These are phyloP conservation scores for Mesembrinibis cayennensis DNA, from an alignment of 2,113 vertebrate genomes.

Conservation along the genomic window DNA sequence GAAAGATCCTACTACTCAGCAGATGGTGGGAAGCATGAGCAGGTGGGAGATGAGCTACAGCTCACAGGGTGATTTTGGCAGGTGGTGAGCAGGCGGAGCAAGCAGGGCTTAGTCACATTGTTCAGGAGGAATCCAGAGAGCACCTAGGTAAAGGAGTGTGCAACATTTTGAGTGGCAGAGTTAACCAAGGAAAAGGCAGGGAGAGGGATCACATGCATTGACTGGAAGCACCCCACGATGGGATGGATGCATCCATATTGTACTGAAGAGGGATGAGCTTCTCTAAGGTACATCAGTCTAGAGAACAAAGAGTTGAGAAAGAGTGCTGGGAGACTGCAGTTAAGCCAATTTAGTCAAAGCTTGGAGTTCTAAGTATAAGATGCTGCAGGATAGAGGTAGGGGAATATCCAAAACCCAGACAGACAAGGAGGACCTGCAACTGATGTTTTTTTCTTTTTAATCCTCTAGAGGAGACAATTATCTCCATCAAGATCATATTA, in stretches of 20 bases:
- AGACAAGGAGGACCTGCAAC: not conserved
- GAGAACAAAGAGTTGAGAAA: not conserved
- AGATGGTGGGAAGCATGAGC: not conserved
- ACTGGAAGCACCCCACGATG: not conserved
- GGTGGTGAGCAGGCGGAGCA: not conserved
- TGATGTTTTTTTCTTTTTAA: not conserved
- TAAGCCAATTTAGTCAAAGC: not conserved
- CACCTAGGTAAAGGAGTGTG: accelerated
- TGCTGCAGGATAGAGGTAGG: not conserved
- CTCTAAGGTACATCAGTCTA: not conserved
- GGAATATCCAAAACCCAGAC: not conserved
- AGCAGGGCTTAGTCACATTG: not conserved
- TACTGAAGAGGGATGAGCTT: not conserved
- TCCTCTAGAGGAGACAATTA: not conserved
- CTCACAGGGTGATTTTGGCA: not conserved
- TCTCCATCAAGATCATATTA: not conserved
- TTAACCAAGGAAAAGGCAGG: not conserved
- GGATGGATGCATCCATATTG: not conserved
- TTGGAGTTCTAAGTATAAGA: not conserved
- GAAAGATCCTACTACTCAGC: not conserved
- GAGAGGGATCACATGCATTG: accelerated
- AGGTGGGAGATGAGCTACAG: not conserved
- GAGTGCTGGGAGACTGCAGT: not conserved
- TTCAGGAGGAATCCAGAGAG: not conserved
- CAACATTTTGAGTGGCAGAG: not conserved